A percentile compares a stretch with the other conserved stretches of the same genome.
Evolutionary conservation across 2,797 vertebrate species (phyloP).

Genomic region (Selene dorsalis): DNA sequence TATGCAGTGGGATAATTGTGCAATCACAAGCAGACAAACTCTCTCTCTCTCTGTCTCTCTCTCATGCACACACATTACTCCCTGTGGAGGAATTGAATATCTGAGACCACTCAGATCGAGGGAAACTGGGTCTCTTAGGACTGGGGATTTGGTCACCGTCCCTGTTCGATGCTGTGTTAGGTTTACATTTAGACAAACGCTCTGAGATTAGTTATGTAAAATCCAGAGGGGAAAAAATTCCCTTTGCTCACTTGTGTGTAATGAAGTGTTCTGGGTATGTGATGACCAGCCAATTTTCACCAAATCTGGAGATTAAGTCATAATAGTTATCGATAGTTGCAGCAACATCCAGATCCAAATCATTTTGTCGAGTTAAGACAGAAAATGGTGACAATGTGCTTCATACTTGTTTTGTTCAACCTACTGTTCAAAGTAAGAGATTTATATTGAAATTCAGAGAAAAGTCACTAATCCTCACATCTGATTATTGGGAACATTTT

Average conservation of each 20-base stretch:
- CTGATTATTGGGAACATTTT: not conserved
- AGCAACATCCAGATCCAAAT: not conserved
- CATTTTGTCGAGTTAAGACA: not conserved
- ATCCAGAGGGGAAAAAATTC: not conserved
- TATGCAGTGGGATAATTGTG: conserved; percentile 54
- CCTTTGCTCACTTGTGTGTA: conserved; percentile 1
- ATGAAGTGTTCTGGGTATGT: conserved; percentile 6
- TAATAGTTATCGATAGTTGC: not conserved
- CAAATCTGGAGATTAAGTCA: conserved; percentile 18
- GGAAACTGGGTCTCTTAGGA: conserved; percentile 31
- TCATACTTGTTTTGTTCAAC: not conserved
- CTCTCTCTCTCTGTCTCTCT: not conserved
- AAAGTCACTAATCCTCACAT: too few species aligned
- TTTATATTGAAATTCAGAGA: not conserved
- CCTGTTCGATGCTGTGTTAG: conserved; percentile 13
- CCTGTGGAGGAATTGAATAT: conserved; percentile 53
- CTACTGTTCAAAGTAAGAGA: not conserved
- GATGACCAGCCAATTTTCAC: conserved; percentile 12
- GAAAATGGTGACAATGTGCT: not conserved
- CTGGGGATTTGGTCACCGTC: conserved; percentile 25
- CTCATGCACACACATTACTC: conserved; percentile 37
- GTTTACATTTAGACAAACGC: conserved; percentile 32
- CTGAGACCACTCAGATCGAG: conserved; percentile 23
- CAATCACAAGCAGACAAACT: conserved; percentile 49
- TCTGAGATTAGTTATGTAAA: conserved; percentile 27